Evolutionary conservation across 2,797 vertebrate genomes (phyloP).

Genomic region (Menidia menidia): DNA sequence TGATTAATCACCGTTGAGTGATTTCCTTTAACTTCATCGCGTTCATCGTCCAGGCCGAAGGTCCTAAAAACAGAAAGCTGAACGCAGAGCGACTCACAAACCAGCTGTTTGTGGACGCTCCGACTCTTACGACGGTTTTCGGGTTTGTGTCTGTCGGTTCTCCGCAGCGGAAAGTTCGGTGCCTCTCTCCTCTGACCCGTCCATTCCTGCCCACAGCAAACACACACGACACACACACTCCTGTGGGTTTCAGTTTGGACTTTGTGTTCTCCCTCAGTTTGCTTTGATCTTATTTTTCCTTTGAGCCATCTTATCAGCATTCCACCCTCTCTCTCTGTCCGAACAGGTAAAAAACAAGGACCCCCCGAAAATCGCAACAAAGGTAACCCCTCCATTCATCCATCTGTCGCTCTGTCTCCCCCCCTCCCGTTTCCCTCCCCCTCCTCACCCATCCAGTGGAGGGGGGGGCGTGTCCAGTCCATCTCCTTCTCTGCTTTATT

Average conservation of each 20-base stretch:
- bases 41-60: no score
- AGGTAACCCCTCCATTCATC: conserved; percentile 94
- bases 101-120: no score
- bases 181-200: conserved; percentile 73
- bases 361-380: conserved; percentile 99
- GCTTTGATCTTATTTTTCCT: conserved; percentile 80
- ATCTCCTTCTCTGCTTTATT: conserved; percentile 78
- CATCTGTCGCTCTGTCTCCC: conserved; percentile 83
- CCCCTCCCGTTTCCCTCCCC: conserved; percentile 68
- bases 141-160: conserved; percentile 20
- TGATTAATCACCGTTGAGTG: no score
- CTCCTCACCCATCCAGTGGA: conserved; percentile 84
- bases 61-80: no score
- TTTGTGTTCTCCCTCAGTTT: conserved; percentile 78
- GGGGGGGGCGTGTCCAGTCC: conserved; percentile 81
- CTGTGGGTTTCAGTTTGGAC: conserved; percentile 78
- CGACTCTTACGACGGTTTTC: no score
- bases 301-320: conserved; percentile 89
- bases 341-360: conserved; percentile 99
- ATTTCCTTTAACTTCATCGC: no score
- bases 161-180: conserved; percentile 30
- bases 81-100: no score
- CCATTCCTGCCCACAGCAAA: conserved; percentile 68
- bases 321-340: conserved; percentile 95
- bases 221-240: conserved; percentile 73